These are phyloP conservation scores for Yponomeuta evonymella DNA, from an alignment of 2,888 invertebrate species.

Conservation along the genomic window DNA sequence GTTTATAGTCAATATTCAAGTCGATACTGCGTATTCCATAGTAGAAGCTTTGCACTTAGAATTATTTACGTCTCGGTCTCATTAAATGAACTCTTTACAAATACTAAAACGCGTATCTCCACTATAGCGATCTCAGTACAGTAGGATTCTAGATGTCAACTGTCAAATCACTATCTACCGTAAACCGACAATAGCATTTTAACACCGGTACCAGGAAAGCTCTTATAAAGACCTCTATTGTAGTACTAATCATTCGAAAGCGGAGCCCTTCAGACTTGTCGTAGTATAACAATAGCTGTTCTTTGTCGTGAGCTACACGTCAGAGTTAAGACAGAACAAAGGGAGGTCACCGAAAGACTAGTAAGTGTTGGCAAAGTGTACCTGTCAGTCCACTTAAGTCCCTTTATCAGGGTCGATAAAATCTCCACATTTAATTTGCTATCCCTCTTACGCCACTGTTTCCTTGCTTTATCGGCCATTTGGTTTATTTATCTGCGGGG, in stretches of 20 bases:
- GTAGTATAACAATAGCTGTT: neutral
- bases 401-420: conserved; percentile 32
- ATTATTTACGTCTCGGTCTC: neutral
- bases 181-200: neutral
- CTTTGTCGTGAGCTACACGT: neutral
- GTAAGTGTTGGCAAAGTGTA: neutral
- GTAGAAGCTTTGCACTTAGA: too few relatives aligned
- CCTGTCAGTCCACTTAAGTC: conserved; percentile 9
- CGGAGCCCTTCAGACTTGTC: neutral
- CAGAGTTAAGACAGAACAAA: neutral
- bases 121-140: neutral
- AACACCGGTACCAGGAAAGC: neutral
- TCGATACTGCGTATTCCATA: too few relatives aligned
- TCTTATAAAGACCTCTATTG: neutral
- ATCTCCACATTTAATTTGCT: conserved; percentile 44
- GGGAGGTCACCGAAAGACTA: neutral
- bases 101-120: neutral
- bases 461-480: neutral
- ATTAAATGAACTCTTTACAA: neutral
- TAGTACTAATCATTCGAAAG: neutral
- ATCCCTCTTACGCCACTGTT: conserved; percentile 30
- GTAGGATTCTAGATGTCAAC: conserved; percentile 1
- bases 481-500: neutral
- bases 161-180: conserved; percentile 1
- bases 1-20: too few relatives aligned